Conservation (phyloP, 2,113 vertebrate genomes). For the Tachysurus fulvidraco region DNA sequence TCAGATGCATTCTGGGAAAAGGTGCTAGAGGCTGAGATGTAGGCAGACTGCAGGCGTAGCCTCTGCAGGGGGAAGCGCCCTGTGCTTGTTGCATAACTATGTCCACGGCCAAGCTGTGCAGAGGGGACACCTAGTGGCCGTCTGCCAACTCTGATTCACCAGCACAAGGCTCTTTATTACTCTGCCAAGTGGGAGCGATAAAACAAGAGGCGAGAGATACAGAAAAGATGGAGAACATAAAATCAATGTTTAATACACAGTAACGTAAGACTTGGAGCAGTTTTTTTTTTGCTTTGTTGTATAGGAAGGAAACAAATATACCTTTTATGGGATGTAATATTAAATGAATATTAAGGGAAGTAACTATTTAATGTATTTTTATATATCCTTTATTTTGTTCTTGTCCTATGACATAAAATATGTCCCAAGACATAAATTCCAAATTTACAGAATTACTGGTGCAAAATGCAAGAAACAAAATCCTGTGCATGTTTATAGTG, state of each 20-base stretch:
- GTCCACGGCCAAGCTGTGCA: slow-evolving; percentile 1
- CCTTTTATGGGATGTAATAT: not conserved
- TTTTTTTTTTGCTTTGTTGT: not conserved
- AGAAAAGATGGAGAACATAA: not conserved
- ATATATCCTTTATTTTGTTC: not conserved
- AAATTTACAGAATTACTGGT: too few relatives aligned
- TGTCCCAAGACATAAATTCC: too few relatives aligned
- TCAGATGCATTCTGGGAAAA: slow-evolving; percentile 42
- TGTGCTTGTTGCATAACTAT: slow-evolving; percentile 49
- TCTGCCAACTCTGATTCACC: slow-evolving; percentile 5
- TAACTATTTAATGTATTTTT: not conserved
- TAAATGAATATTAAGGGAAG: not conserved
- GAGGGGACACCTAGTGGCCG: slow-evolving; percentile 45
- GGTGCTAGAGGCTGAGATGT: slow-evolving; percentile 21
- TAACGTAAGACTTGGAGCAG: slow-evolving; percentile 6
- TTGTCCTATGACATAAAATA: not conserved
- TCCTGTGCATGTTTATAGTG: too few relatives aligned
- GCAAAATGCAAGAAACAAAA: too few relatives aligned
- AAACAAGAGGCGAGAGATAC: not conserved
- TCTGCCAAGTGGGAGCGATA: slow-evolving; percentile 13
- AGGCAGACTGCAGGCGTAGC: slow-evolving; percentile 41
- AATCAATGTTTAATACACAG: not conserved
- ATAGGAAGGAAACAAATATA: not conserved
- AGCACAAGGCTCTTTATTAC: not conserved
- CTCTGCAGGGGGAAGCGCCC: slow-evolving; percentile 52